A percentile compares a stretch with the other conserved stretches of the same genome.
Evolutionary conservation across 2,113 vertebrate genomes (phyloP).

Genomic region (Hippolais icterina): DNA sequence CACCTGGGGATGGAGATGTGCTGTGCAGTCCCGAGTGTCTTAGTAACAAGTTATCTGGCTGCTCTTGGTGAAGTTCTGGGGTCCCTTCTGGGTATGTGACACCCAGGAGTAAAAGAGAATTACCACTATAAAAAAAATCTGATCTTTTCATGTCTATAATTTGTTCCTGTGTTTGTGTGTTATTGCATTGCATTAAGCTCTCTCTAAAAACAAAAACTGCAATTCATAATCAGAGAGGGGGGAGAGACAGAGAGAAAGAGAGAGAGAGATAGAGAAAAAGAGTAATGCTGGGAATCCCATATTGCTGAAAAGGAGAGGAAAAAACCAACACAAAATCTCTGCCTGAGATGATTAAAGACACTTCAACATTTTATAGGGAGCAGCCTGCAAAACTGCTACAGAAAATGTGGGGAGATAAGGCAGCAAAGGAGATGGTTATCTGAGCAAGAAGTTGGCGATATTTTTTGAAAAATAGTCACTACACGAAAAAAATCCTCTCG

Average conservation of each 20-base stretch:
- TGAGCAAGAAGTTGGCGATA: neutral
- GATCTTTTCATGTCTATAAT: conserved; percentile 29
- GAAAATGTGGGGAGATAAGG: neutral
- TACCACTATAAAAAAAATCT: conserved; percentile 23
- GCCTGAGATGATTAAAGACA: conserved; percentile 40
- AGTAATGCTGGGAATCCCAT: conserved; percentile 31
- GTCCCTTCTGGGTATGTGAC: neutral
- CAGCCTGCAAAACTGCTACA: conserved; percentile 16
- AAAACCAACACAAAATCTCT: conserved; percentile 15
- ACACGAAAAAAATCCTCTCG: neutral
- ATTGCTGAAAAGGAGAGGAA: conserved; percentile 26
- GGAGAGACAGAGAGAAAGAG: neutral
- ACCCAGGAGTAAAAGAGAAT: conserved; percentile 40
- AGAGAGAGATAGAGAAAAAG: neutral
- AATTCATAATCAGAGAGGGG: conserved; percentile 8
- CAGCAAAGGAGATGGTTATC: neutral
- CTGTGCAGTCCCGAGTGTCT: neutral
- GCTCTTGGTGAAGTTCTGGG: neutral
- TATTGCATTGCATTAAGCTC: conserved; percentile 47
- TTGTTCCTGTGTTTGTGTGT: conserved; percentile 20
- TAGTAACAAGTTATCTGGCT: neutral
- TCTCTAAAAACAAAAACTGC: conserved; percentile 25
- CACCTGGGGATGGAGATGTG: neutral
- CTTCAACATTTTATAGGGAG: conserved; percentile 38
- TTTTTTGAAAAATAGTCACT: neutral